phyloP scores from a whole-genome alignment of 2,113 vertebrate species.

The Vireo altiloquus region DNA sequence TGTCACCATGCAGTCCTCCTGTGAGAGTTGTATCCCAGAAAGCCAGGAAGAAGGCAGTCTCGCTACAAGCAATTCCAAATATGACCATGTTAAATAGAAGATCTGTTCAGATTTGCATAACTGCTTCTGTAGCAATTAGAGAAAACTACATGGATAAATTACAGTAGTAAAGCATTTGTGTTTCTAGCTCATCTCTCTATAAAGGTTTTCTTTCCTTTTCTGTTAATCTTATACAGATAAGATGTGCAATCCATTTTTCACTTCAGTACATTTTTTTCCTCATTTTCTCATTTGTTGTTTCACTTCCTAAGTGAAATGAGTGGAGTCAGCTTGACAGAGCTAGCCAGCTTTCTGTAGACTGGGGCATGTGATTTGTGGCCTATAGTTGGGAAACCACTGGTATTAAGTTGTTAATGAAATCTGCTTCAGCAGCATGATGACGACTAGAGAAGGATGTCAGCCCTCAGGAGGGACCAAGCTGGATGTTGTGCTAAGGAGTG shows the following conservation, averaged over 20 bases:
- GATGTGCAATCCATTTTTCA: neutral
- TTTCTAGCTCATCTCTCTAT: neutral
- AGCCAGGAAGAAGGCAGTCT: neutral
- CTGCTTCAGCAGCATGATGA: neutral
- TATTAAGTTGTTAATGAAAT: neutral
- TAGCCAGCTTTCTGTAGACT: neutral
- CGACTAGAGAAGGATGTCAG: neutral
- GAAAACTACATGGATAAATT: neutral
- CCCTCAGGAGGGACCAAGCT: neutral
- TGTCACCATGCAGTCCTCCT: neutral
- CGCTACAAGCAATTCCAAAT: neutral
- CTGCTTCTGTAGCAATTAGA: neutral
- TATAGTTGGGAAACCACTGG: neutral
- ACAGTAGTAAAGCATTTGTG: neutral
- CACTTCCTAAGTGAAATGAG: neutral
- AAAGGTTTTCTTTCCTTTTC: neutral
- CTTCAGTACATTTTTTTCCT: neutral
- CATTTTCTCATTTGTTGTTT: neutral
- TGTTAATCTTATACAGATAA: neutral
- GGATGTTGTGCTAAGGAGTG: neutral
- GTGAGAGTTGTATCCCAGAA: neutral
- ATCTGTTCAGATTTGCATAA: neutral
- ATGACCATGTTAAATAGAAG: neutral
- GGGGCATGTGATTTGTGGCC: slow-evolving; percentile 3
- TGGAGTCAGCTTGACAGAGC: neutral